Evolutionary conservation across 2,888 invertebrate species (phyloP).

Genomic region (Halocaridina rubra): DNA sequence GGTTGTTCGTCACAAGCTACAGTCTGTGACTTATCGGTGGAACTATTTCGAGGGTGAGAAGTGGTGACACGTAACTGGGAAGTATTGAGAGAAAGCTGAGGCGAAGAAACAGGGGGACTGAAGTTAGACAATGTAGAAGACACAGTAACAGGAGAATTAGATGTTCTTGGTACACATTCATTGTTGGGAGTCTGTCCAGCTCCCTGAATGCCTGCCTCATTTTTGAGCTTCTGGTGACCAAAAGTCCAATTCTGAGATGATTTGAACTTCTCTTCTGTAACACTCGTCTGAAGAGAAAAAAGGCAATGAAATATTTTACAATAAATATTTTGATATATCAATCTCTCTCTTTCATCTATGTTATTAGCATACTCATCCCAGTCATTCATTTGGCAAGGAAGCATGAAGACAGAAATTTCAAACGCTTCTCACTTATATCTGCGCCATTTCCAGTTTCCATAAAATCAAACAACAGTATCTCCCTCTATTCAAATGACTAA

Average conservation of each 20-base stretch:
- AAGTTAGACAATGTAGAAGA: neutral
- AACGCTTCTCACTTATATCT: no score
- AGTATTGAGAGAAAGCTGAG: slow-evolving; percentile 1
- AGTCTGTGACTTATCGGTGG: slow-evolving; percentile 4
- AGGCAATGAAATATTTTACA: no score
- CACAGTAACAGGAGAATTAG: neutral
- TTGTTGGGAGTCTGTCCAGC: neutral
- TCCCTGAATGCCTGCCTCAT: neutral
- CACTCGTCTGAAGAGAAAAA: slow-evolving; percentile 16
- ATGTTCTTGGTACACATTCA: neutral
- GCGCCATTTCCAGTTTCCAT: no score
- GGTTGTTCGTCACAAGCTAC: slow-evolving; percentile 27
- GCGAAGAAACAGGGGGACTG: neutral
- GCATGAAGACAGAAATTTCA: no score
- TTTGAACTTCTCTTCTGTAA: slow-evolving; percentile 12
- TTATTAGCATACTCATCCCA: no score
- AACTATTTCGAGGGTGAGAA: neutral
- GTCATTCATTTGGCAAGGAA: no score
- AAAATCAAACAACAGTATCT: no score
- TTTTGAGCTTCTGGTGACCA: neutral
- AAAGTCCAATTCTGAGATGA: neutral
- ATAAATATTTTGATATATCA: no score
- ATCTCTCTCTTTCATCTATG: no score
- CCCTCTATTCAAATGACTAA: no score
- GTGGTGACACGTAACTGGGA: neutral